Evolutionary conservation across 2,888 invertebrate species (phyloP).

Genomic region (Thelaira solivaga): DNA sequence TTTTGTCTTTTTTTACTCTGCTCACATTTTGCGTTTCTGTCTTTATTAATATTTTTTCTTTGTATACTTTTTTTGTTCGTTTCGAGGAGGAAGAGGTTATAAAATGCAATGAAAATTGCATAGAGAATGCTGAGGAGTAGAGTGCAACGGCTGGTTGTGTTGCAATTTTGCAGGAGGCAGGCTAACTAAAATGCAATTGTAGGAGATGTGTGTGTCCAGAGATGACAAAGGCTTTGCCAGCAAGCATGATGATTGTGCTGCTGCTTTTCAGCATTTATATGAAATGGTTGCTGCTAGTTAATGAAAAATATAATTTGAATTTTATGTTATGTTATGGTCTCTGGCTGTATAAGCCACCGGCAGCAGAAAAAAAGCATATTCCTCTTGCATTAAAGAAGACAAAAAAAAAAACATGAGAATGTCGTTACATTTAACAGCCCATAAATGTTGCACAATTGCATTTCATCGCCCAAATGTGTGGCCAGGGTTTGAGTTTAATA

Average conservation of each 20-base stretch:
- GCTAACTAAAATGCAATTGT: background rate
- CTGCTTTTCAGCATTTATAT: conserved; percentile 34
- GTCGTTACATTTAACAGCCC: conserved; percentile 60
- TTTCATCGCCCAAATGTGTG: conserved; percentile 51
- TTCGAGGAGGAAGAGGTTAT: background rate
- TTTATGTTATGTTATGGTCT: conserved; percentile 61
- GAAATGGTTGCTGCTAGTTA: conserved; percentile 55
- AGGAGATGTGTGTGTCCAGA: conserved; percentile 33
- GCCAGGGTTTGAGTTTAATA: conserved; percentile 34
- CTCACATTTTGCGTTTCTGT: conserved; percentile 40
- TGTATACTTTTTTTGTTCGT: background rate
- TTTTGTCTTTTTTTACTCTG: too few relatives aligned
- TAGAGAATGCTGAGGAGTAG: conserved; percentile 61
- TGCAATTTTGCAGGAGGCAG: conserved; percentile 32
- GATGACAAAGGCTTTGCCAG: conserved; percentile 37
- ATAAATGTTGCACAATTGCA: conserved; percentile 62
- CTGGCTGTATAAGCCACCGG: conserved; percentile 26
- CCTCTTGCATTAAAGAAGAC: background rate
- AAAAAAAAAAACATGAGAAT: conserved; percentile 24
- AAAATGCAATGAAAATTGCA: conserved; percentile 70
- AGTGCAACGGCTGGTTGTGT: conserved; percentile 53
- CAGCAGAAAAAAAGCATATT: conserved; percentile 4
- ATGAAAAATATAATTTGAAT: conserved; percentile 63
- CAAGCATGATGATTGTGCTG: conserved; percentile 27
- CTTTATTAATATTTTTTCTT: conserved; percentile 23